Evolutionary conservation across 2,888 invertebrate genomes (phyloP).

Genomic region (Scaeva pyrastri): DNA sequence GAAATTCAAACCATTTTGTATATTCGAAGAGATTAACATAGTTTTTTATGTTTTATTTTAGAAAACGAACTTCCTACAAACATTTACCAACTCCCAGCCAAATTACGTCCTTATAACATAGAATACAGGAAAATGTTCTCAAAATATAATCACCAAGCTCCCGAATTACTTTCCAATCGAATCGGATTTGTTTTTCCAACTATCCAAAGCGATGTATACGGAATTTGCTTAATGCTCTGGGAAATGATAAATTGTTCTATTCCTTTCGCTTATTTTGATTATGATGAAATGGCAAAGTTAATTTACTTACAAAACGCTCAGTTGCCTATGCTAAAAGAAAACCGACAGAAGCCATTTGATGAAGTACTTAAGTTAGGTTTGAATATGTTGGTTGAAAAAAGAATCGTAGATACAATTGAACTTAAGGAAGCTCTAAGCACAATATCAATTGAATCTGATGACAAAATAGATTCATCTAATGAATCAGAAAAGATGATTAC

Average conservation of each 20-base stretch:
- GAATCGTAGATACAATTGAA: constrained; percentile 50
- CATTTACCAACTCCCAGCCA: constrained; percentile 37
- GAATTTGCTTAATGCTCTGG: constrained; percentile 65
- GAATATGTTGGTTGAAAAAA: constrained; percentile 37
- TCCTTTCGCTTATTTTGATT: constrained; percentile 47
- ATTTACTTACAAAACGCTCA: constrained; percentile 25
- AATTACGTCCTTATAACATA: constrained; percentile 54
- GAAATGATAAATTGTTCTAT: constrained; percentile 64
- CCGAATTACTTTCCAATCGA: constrained; percentile 54
- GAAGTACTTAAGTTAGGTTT: constrained; percentile 30
- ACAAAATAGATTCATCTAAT: constrained; percentile 28
- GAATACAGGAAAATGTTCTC: constrained; percentile 57
- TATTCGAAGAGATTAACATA: background rate
- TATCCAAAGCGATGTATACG: constrained; percentile 61
- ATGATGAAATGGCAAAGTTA: constrained; percentile 53
- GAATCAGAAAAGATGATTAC: constrained; percentile 37
- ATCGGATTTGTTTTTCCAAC: constrained; percentile 63
- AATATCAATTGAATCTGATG: constrained; percentile 26
- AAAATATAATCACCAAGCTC: constrained; percentile 69
- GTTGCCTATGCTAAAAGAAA: constrained; percentile 21
- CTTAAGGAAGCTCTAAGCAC: constrained; percentile 29
- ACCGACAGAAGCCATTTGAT: constrained; percentile 53
- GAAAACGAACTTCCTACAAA: constrained; percentile 36
- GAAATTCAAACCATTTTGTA: background rate
- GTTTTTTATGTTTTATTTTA: background rate